phyloP scores from a whole-genome alignment of 2,113 vertebrate genomes.

The Mungos mungo region DNA sequence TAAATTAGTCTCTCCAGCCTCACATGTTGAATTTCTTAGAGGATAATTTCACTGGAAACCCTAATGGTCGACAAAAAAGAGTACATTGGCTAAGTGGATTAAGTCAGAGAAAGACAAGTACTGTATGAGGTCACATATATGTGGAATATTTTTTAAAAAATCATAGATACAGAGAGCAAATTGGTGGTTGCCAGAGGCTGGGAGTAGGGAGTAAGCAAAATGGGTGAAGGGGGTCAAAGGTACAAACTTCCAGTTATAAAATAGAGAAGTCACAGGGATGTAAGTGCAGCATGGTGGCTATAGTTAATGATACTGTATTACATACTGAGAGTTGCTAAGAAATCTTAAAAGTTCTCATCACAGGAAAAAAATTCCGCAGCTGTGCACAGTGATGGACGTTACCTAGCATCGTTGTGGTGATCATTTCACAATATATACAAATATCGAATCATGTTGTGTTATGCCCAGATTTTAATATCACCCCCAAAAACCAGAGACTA shows the following conservation, averaged over 20 bases:
- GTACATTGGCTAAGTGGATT: neutral
- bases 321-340: neutral
- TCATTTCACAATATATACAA: neutral
- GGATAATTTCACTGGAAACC: neutral
- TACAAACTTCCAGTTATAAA: neutral
- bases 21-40: neutral
- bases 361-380: neutral
- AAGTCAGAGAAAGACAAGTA: neutral
- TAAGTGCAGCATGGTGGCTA: neutral
- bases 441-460: neutral
- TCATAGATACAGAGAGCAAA: neutral
- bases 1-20: neutral
- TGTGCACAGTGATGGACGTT: neutral
- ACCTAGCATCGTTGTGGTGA: neutral
- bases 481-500: no score
- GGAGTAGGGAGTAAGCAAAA: neutral
- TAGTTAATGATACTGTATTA: neutral
- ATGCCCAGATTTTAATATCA: no score
- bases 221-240: neutral
- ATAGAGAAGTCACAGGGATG: neutral
- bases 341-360: neutral
- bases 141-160: neutral
- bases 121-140: neutral
- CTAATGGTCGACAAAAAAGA: neutral
- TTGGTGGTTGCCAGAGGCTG: neutral